Evolutionary conservation across 1,140 invertebrate species (phyloP), one percentile per base, ranked within the genome.

Genomic region (Trachymyrmex cornetzi): DNA sequence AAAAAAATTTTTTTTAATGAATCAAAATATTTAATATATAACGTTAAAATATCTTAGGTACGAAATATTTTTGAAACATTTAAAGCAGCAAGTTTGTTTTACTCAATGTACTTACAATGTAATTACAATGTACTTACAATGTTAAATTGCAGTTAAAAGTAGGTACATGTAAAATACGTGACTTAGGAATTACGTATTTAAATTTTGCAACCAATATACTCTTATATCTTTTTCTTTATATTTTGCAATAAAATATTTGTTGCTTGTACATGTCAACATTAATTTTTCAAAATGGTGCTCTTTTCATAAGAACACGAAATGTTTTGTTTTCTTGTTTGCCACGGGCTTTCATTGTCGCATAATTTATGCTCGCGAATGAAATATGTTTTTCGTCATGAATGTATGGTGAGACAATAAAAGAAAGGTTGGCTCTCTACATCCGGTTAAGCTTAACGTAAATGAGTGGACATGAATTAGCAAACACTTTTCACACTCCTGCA

Each of bases 361-460:
- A 81, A 81, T 71, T 81, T 81, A 81, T 81, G 48, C 11, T 81
- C 48, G 16, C 30, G 14, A 71, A 81, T 81, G 77, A 81, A 81
- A 81, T 81, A 81, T 81, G 77, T 71, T 81, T 81, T 55, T 81
- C 77, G 16, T 81, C 64, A 50, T 71, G 22, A 16, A 69, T 38
- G 16, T 22, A 55, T 69, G 30, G 30, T 55, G 64, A 38, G 48
- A 57, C 30, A 81, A 81, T 71, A 81, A 81, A 71, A 81, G 48
- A 34, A 71, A 38, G 64, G n/a, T 81, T 55, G n/a, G 48, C 64
- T 19, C n/a, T 30, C 61, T 53, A 53, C 63, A 67, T 57, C 55
- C 38, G 48, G 64, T 81, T 55, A 81, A 81, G 48, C 64, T 71
- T 48, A 55, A 67, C 50, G 22, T 81, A 81, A 81, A 81, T 81